Evolutionary conservation across 2,113 vertebrate species (phyloP).

Genomic region (Plecturocebus donacophilus): DNA sequence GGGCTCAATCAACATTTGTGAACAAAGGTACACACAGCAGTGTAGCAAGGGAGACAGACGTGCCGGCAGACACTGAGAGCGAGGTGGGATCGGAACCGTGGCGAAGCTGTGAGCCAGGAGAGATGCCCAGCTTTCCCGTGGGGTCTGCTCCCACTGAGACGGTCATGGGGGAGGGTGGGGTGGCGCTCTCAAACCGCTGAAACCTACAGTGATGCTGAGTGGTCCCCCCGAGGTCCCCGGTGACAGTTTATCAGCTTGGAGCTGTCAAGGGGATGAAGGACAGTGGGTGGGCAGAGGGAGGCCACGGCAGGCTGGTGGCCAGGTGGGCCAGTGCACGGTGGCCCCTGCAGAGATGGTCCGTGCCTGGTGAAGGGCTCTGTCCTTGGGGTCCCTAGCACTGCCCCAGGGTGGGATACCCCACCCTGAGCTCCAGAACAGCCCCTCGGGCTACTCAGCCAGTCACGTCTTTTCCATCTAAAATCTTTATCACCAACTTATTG

Average conservation of each 20-base stretch:
- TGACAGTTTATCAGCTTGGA: background rate
- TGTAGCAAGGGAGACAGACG: rapidly evolving
- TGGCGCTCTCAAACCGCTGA: background rate
- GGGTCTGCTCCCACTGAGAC: background rate
- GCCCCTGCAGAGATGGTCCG: background rate
- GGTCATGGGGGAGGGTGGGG: background rate
- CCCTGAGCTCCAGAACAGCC: background rate
- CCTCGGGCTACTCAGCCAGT: background rate
- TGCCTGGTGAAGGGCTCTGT: background rate
- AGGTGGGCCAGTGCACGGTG: background rate
- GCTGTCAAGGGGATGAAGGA: background rate
- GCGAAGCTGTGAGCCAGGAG: background rate
- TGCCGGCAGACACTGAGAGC: rapidly evolving
- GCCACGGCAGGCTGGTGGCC: background rate
- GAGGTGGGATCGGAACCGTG: rapidly evolving
- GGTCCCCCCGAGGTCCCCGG: rapidly evolving
- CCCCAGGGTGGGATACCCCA: background rate
- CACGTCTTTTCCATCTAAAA: background rate
- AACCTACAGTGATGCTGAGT: background rate
- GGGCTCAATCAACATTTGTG: background rate
- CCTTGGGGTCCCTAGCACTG: background rate
- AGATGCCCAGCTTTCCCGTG: background rate
- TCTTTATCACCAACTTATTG: background rate
- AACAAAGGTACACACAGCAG: background rate
- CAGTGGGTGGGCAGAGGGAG: background rate